Evolutionary conservation across 92 coral and sea anemone genomes (phyloP).

Genomic region (Umimayanthus kanabou): DNA sequence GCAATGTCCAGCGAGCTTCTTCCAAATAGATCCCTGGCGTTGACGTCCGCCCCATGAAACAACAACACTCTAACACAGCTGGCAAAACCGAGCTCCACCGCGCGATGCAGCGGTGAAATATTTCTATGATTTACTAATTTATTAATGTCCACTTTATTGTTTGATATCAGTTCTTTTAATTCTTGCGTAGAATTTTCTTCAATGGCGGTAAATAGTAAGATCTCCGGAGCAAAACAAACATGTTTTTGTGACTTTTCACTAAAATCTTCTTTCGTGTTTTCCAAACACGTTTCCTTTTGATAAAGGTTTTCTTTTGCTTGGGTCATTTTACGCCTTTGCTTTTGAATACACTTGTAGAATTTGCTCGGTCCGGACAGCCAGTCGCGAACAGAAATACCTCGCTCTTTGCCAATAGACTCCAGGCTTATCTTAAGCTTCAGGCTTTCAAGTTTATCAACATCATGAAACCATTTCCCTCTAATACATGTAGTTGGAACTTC

Average conservation of each 20-base stretch:
- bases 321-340: conserved; percentile 33
- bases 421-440: conserved; percentile 46
- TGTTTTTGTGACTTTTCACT: conserved; percentile 26
- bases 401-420: conserved; percentile 29
- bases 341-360: conserved; percentile 65
- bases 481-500: conserved; percentile 19
- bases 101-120: conserved; percentile 68
- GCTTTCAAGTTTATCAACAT: conserved; percentile 61
- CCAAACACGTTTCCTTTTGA: background rate
- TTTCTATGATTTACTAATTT: conserved; percentile 38
- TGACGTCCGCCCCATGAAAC: conserved; percentile 61
- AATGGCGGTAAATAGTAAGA: conserved; percentile 56
- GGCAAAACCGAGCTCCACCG: conserved; percentile 63
- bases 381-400: conserved; percentile 9
- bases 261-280: background rate
- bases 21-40: conserved; percentile 48
- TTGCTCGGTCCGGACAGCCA: conserved; percentile 61
- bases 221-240: conserved; percentile 58
- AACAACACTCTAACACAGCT: conserved; percentile 62
- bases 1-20: conserved; percentile 58
- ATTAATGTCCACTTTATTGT: conserved; percentile 59
- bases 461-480: conserved; percentile 53
- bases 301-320: background rate
- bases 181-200: conserved; percentile 60
- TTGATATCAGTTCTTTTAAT: conserved; percentile 46